phyloP scores from a whole-genome alignment of 1,140 invertebrate genomes.

The Euborellia annulipes region DNA sequence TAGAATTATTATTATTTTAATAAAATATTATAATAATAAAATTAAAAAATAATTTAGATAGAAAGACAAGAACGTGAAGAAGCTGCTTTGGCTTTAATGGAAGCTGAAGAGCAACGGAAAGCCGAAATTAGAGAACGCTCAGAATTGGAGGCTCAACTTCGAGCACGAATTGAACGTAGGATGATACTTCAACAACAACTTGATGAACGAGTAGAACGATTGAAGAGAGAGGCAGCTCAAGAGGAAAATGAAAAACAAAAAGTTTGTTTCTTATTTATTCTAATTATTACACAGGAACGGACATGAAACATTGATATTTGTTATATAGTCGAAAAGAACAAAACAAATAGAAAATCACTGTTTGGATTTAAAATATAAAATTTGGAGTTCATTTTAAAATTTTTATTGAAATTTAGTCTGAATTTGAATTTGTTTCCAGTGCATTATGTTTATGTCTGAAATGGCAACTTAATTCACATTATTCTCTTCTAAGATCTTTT shows the following conservation, averaged over 20 bases:
- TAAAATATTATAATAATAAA: too few species aligned
- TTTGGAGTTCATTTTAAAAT: too few species aligned
- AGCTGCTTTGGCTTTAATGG: conserved; percentile 19
- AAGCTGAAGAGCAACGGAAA: conserved; percentile 21
- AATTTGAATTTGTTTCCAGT: too few species aligned
- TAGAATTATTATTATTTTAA: too few species aligned
- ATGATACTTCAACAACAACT: conserved; percentile 18
- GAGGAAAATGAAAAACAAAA: conserved; percentile 21
- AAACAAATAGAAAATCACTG: too few species aligned
- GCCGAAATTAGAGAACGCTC: conserved; percentile 14
- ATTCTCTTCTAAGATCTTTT: too few species aligned
- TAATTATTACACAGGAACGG: conserved; percentile 4
- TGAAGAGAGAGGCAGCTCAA: conserved; percentile 15
- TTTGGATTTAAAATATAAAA: too few species aligned
- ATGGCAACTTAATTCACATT: too few species aligned
- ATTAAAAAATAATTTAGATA: conserved; percentile 10
- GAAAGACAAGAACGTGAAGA: conserved; percentile 22
- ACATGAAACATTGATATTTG: conserved; percentile 1
- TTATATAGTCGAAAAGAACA: too few species aligned
- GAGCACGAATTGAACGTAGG: conserved; percentile 16
- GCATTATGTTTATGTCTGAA: too few species aligned
- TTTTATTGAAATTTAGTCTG: too few species aligned
- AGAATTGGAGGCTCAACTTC: conserved; percentile 20
- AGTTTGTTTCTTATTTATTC: conserved; percentile 10
- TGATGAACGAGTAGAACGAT: conserved; percentile 18